Evolutionary conservation across 2,888 invertebrate genomes (phyloP), one percentile per base, ranked within the genome.

Genomic region (Poecilus cupreus): DNA sequence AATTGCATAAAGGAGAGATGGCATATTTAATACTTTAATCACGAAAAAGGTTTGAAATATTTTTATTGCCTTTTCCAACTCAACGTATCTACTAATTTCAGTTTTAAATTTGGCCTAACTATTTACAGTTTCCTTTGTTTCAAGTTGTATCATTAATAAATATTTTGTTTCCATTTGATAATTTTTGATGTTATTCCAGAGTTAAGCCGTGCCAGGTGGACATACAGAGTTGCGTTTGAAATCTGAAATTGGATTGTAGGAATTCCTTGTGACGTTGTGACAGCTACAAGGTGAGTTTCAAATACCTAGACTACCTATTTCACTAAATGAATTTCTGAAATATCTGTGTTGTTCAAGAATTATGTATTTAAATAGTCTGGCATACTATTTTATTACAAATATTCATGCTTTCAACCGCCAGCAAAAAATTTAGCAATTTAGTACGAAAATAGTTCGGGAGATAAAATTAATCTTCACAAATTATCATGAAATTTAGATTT

Each of bases 331-430:
- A 60, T 60, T 24, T 60, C 26, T 60, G 22, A 60, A 60, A 60
- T 60, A 60, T 60, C 24, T 60, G n/a, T 60, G 60, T 60, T 26
- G 26, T 60, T 60, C 24, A 60, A 26, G 60, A 60, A 60, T 60
- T 26, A 60, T 60, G 24, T 60, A 60, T 60, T 60, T 60, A 60
- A 60, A 60, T 60, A 60, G 26, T 60, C 26, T 60, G 60, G 60
- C 60, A 60, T 24, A 60, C 60, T 26, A 60, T 60, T 60, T 26
- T 60, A 26, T 60, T 26, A 60, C 39, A 39, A 37, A 68, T 68
- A 68, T 68, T 68, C 11, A 5, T 18, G 32, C 16, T 39, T 3
- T 37, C 32, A 20, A 37, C 39, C 13, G 37, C 68, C 37, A 37
- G 16, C 13, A 18, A 37, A 68, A 16, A 37, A 37, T 6, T 8